Conservation (phyloP, 2,797 vertebrate genomes). For the Onychomys torridus region DNA sequence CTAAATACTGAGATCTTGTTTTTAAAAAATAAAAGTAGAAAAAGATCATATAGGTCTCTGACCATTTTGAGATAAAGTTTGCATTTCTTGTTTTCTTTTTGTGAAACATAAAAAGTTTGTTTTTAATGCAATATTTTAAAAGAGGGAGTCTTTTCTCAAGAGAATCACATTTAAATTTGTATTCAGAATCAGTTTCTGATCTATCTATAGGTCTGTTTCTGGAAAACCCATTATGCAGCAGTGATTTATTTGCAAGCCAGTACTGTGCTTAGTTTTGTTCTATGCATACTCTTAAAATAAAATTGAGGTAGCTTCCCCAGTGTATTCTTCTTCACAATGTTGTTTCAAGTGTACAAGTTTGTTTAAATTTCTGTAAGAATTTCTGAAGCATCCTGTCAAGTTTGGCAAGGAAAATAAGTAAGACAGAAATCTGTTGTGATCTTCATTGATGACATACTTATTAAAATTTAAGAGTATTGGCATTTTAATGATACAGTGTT, state of each 20-base stretch:
- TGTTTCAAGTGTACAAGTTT: too few relatives aligned
- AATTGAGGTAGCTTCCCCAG: background rate
- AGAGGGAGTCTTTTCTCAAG: background rate
- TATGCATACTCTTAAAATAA: background rate
- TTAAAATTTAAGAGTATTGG: too few relatives aligned
- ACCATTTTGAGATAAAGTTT: background rate
- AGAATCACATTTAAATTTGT: background rate
- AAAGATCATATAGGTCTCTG: background rate
- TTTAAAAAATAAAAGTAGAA: background rate
- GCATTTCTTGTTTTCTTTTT: background rate
- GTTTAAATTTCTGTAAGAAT: background rate
- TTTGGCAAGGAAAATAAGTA: background rate
- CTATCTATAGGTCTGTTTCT: background rate
- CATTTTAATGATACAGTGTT: background rate
- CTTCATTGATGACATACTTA: background rate
- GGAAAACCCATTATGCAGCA: background rate
- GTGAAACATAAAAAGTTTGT: background rate
- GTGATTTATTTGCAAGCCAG: background rate
- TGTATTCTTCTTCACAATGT: too few relatives aligned
- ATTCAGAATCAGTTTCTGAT: background rate
- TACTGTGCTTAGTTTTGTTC: background rate
- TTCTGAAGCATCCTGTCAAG: background rate
- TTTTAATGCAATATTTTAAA: background rate
- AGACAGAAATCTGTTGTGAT: background rate
- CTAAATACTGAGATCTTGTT: background rate